These are phyloP conservation scores for Ginglymostoma cirratum DNA, from an alignment of 2,113 vertebrate genomes.

Conservation along the genomic window DNA sequence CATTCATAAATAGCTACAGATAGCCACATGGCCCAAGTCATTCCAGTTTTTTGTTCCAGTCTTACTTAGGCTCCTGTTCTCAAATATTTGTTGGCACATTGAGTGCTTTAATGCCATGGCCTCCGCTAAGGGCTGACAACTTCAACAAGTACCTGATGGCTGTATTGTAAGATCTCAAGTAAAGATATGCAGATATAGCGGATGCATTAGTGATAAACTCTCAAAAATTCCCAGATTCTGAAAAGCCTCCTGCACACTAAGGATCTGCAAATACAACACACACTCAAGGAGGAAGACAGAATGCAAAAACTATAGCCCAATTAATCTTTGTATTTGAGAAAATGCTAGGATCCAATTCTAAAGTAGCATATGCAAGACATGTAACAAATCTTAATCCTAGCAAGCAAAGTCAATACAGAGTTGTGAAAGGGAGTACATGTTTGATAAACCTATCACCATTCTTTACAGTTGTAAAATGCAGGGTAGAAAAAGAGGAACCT, in stretches of 20 bases:
- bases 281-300: neutral
- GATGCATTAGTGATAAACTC: neutral
- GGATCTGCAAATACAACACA: neutral
- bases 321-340: neutral
- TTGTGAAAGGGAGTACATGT: neutral
- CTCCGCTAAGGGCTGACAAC: neutral
- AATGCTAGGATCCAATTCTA: neutral
- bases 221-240: neutral
- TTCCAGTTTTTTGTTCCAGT: no score
- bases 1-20: neutral
- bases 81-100: no score
- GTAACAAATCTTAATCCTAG: neutral
- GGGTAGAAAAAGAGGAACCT: neutral
- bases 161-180: neutral
- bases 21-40: no score
- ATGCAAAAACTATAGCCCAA: neutral
- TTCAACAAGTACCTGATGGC: neutral
- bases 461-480: neutral
- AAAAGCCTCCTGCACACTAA: neutral
- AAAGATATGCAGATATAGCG: neutral
- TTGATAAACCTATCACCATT: neutral
- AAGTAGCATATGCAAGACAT: neutral
- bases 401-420: neutral
- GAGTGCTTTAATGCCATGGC: no score
- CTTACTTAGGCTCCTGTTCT: no score